Conservation (phyloP, 2,888 invertebrate species). For the Esperia sulphurella region DNA sequence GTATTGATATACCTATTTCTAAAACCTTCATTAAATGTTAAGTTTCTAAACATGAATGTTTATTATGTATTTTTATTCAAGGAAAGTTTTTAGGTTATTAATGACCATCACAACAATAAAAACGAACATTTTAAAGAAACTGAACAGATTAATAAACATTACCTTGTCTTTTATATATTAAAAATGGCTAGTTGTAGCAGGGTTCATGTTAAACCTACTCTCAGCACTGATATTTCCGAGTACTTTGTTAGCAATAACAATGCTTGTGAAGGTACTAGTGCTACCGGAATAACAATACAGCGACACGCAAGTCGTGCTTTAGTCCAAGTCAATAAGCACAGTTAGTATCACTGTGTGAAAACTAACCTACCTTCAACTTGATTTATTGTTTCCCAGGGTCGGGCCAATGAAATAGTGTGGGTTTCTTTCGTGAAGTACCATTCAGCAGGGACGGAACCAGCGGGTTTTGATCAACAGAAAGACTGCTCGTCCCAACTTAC, state of each 20-base stretch:
- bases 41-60: too few species aligned
- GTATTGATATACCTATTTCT: too few species aligned
- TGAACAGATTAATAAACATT: too few species aligned
- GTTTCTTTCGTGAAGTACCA: slow-evolving; percentile 91
- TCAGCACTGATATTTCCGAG: not conserved
- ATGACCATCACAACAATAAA: too few species aligned
- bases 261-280: not conserved
- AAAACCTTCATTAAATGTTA: too few species aligned
- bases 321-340: not conserved
- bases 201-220: not conserved
- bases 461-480: slow-evolving; percentile 82
- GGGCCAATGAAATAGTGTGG: slow-evolving; percentile 88
- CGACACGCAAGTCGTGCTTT: slow-evolving; percentile 2
- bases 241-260: slow-evolving; percentile 1
- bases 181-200: not conserved
- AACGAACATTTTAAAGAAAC: too few species aligned
- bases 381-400: slow-evolving; percentile 69
- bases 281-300: not conserved
- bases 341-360: slow-evolving; percentile 1
- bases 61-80: too few species aligned
- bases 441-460: slow-evolving; percentile 83
- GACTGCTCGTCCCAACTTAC: slow-evolving; percentile 87
- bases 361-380: slow-evolving; percentile 5
- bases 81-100: too few species aligned
- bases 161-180: not conserved